phyloP scores from a whole-genome alignment of 2,113 vertebrate species.

The Mormyrus iriodes region DNA sequence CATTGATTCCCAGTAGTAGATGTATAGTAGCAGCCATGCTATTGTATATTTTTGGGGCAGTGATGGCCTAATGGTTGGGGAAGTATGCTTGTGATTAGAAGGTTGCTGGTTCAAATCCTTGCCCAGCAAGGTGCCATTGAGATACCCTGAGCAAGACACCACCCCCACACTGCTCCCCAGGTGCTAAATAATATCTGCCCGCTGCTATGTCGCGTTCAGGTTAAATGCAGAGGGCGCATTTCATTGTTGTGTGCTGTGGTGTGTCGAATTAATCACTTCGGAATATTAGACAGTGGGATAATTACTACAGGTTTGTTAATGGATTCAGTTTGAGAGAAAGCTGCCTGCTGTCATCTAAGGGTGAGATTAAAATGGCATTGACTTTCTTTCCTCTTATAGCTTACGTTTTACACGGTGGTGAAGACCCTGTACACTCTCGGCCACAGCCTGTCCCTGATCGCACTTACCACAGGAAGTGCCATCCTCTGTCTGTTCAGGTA shows the following conservation, averaged over 20 bases:
- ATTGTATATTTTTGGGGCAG: not conserved
- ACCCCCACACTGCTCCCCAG: too few species aligned
- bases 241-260: not conserved
- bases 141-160: too few species aligned
- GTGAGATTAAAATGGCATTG: not conserved
- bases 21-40: not conserved
- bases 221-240: not conserved
- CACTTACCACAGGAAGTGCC: constrained; percentile 76
- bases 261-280: not conserved
- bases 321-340: not conserved
- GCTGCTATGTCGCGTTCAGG: not conserved
- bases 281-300: not conserved
- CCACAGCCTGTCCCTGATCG: constrained; percentile 78
- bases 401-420: constrained; percentile 76
- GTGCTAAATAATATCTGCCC: too few species aligned
- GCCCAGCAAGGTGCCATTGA: too few species aligned
- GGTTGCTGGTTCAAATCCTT: not conserved
- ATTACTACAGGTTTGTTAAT: not conserved
- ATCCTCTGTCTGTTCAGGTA: constrained; percentile 83
- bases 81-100: not conserved
- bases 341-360: not conserved
- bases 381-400: constrained; percentile 51
- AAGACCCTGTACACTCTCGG: constrained; percentile 82
- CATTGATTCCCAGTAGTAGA: not conserved
- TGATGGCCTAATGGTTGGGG: not conserved